phyloP scores from a whole-genome alignment of 2,888 invertebrate genomes.

The Drosophila mimetica region DNA sequence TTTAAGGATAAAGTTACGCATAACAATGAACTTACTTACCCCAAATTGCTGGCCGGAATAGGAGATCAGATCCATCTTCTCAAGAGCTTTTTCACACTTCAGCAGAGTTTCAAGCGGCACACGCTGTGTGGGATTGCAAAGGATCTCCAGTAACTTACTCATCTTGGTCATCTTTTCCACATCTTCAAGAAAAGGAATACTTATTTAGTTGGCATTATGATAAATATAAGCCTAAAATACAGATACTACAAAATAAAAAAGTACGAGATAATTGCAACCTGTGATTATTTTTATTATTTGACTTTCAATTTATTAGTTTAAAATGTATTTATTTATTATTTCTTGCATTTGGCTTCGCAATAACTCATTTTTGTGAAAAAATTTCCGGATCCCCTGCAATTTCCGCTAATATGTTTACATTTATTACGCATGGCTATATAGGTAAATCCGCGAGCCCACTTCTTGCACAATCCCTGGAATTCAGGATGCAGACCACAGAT shows the following conservation, averaged over 20 bases:
- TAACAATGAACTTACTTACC: too few relatives aligned
- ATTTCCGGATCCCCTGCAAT: not conserved
- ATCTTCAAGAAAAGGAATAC: conserved; percentile 85
- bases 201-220: not conserved
- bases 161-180: conserved; percentile 96
- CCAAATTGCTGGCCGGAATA: conserved; percentile 83
- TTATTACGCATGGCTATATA: not conserved
- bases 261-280: too few relatives aligned
- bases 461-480: too few relatives aligned
- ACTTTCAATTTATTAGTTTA: not conserved
- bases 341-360: not conserved
- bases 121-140: conserved; percentile 94
- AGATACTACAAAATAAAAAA: not conserved
- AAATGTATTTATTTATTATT: not conserved
- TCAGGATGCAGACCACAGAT: too few relatives aligned
- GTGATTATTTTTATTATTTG: not conserved
- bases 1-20: too few relatives aligned
- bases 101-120: conserved; percentile 95
- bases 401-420: not conserved
- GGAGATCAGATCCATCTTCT: conserved; percentile 86
- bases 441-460: too few relatives aligned
- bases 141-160: conserved; percentile 96
- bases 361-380: too few relatives aligned
- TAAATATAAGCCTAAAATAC: not conserved
- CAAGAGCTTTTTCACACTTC: conserved; percentile 96